A percentile compares a stretch with the other conserved stretches of the same genome.
These are phyloP conservation scores for Dicaeum eximium DNA, from an alignment of 2,113 vertebrate genomes.

Conservation along the genomic window DNA sequence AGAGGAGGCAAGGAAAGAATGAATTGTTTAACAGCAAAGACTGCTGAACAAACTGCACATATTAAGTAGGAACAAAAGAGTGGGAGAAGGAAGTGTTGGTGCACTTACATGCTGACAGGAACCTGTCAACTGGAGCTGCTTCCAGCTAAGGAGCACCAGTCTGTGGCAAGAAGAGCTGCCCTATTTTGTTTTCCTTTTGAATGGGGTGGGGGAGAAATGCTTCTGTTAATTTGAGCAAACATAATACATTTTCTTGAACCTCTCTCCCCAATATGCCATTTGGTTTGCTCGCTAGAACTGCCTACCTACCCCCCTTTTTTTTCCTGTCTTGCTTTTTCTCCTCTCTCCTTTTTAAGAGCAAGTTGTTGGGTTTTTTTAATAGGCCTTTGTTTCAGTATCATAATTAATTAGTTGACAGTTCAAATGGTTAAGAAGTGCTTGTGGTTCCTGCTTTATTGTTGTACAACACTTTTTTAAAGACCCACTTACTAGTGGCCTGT, in stretches of 20 bases:
- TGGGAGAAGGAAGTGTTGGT: slow-evolving; percentile 37
- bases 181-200: slow-evolving; percentile 41
- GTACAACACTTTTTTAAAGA: not conserved
- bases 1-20: slow-evolving; percentile 15
- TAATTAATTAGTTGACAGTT: slow-evolving; percentile 36
- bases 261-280: not conserved
- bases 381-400: slow-evolving; percentile 17
- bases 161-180: slow-evolving; percentile 26
- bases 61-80: slow-evolving; percentile 46
- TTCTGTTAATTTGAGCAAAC: slow-evolving; percentile 26
- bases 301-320: rapidly evolving
- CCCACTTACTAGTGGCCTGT: not conserved
- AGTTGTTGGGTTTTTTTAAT: not conserved
- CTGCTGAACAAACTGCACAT: slow-evolving; percentile 22
- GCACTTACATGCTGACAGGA: slow-evolving; percentile 11
- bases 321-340: not conserved
- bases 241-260: slow-evolving; percentile 25
- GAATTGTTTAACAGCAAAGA: slow-evolving; percentile 58
- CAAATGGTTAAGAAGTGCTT: slow-evolving; percentile 27
- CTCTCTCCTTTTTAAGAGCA: not conserved
- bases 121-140: slow-evolving; percentile 47
- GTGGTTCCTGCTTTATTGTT: not conserved
- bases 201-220: not conserved
- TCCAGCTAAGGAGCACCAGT: slow-evolving; percentile 28
- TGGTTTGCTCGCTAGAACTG: not conserved